Conservation (phyloP, 2,113 vertebrate genomes). For the Megalops atlanticus region DNA sequence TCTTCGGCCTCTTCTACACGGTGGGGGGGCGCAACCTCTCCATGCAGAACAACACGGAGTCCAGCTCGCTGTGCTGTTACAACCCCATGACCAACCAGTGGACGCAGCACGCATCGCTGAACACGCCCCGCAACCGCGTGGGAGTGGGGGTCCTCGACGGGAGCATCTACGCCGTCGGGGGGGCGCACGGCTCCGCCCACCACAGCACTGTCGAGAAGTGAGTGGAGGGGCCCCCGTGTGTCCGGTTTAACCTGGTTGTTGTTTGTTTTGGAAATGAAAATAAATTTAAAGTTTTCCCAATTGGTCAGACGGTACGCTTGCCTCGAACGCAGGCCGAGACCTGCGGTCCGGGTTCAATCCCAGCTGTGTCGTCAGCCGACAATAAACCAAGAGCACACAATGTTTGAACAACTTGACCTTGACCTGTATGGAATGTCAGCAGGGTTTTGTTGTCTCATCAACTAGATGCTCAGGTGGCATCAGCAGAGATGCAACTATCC, state of each 20-base stretch:
- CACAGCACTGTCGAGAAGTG: conserved; percentile 76
- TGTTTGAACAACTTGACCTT: no score
- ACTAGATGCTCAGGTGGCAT: no score
- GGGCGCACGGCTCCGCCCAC: conserved; percentile 72
- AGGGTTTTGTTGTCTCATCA: no score
- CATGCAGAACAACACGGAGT: conserved; percentile 67
- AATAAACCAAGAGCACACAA: no score
- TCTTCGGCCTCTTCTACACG: conserved; percentile 75
- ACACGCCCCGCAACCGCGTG: conserved; percentile 74
- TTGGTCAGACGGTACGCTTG: no score
- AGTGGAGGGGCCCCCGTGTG: conserved; percentile 29
- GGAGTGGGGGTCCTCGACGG: conserved; percentile 74
- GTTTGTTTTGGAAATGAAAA: no score
- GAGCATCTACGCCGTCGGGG: conserved; percentile 76
- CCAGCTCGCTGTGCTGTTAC: conserved; percentile 72
- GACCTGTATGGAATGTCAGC: no score
- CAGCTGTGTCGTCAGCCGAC: no score
- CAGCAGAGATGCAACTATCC: no score
- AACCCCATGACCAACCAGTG: conserved; percentile 82
- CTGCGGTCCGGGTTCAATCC: no score
- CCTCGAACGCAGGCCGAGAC: no score
- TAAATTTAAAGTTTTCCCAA: no score
- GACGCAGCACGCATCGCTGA: conserved; percentile 69
- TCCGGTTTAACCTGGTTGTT: background rate
- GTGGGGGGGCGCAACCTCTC: conserved; percentile 76